Evolutionary conservation across 2,797 vertebrate genomes (phyloP).

Genomic region (Natrix natrix): DNA sequence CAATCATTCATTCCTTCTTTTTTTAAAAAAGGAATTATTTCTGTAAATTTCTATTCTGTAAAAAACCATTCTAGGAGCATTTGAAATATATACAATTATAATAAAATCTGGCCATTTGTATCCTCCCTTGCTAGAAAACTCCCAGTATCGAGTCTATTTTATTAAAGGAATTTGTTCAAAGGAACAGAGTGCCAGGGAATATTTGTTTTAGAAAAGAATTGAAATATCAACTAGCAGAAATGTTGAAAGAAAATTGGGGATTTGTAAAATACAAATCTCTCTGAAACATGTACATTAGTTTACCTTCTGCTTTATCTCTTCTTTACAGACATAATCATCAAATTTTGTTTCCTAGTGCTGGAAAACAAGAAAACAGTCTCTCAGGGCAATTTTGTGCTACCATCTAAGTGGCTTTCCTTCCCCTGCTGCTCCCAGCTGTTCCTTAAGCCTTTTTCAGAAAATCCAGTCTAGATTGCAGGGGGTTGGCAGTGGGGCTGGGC

Average conservation of each 20-base stretch:
- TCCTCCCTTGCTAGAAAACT: background rate
- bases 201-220: background rate
- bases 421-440: background rate
- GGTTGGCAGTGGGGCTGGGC: background rate
- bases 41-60: background rate
- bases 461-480: background rate
- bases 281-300: background rate
- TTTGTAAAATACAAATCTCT: background rate
- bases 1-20: background rate
- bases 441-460: background rate
- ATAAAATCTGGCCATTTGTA: background rate
- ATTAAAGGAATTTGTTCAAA: background rate
- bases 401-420: background rate
- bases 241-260: background rate
- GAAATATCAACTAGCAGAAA: background rate
- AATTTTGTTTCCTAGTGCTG: too few relatives aligned
- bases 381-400: background rate
- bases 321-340: background rate
- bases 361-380: background rate
- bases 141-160: background rate
- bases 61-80: background rate
- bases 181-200: background rate
- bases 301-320: background rate
- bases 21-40: background rate
- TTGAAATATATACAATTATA: background rate